Evolutionary conservation across 1,140 invertebrate species (phyloP), one percentile per base, ranked within the genome.

Genomic region (Sycobia sp.): DNA sequence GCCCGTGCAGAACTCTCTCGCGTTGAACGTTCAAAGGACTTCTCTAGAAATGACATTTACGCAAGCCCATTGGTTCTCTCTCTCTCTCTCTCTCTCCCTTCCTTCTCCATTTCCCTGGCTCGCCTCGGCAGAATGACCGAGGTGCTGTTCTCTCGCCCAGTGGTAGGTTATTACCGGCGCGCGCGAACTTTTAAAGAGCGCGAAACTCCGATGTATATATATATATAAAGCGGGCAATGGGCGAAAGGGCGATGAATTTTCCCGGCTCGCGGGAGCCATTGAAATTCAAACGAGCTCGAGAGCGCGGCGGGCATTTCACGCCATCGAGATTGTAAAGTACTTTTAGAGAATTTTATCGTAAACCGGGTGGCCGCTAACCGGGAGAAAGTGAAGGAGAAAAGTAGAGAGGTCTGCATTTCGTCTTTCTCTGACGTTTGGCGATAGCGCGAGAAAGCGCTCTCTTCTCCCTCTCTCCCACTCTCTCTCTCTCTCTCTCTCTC

Each of bases 201-300:
- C 34, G 34, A 49, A 55, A 50, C 25, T 56, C n/a, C n/a, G n/a
- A n/a, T n/a, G n/a, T n/a, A n/a, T n/a, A n/a, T n/a, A n/a, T n/a
- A n/a, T n/a, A 36, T 62, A 56, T 56, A 62, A 62, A 62, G 41
- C 22, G n/a, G n/a, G 22, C 39, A 27, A 55, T 54, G 41, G 49
- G 11, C 20, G 16, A n/a, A n/a, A n/a, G n/a, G 22, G 32, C 50
- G 51, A 62, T 62, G 50, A 62, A 62, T 62, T 62, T 62, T 1
- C 41, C 50, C 61, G 44, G 32, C n/a, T n/a, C n/a, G n/a, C n/a
- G n/a, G n/a, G n/a, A n/a, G n/a, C 61, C 43, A 62, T 62, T 62
- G 61, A 56, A 62, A 62, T 62, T 62, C 61, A 62, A 62, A 62
- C 51, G 53, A 62, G 44, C 43, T 56, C 60, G 38, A 20, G 41